Conservation (phyloP, 2,113 vertebrate species). For the Ellobius talpinus region DNA sequence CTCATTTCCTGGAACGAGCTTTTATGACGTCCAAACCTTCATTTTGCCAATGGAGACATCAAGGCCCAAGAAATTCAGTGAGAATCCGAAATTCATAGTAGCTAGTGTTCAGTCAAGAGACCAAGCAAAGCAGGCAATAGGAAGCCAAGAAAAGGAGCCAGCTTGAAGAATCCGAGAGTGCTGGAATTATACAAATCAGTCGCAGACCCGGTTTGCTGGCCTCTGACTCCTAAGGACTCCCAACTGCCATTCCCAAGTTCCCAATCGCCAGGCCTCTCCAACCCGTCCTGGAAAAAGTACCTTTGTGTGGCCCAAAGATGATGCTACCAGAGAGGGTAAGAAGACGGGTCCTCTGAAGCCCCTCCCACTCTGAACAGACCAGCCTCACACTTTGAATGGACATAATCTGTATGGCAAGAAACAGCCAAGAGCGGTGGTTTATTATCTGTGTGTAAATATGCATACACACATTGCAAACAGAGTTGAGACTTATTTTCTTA, state of each 20-base stretch:
- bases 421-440: neutral
- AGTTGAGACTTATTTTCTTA: neutral
- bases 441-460: neutral
- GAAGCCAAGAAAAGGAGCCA: neutral
- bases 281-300: neutral
- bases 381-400: neutral
- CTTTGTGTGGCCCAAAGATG: neutral
- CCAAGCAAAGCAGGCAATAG: neutral
- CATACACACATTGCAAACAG: neutral
- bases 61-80: neutral
- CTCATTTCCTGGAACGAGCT: neutral
- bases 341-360: neutral
- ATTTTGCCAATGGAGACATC: neutral
- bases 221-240: too few species aligned
- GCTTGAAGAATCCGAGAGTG: neutral
- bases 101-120: neutral
- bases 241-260: too few species aligned
- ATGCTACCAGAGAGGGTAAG: neutral
- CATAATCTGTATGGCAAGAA: rapidly evolving
- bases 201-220: neutral
- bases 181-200: neutral
- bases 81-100: neutral
- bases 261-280: neutral
- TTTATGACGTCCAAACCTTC: neutral
- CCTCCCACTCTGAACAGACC: neutral